phyloP scores from a whole-genome alignment of 2,888 invertebrate species.

The Trichopria drosophilae region DNA sequence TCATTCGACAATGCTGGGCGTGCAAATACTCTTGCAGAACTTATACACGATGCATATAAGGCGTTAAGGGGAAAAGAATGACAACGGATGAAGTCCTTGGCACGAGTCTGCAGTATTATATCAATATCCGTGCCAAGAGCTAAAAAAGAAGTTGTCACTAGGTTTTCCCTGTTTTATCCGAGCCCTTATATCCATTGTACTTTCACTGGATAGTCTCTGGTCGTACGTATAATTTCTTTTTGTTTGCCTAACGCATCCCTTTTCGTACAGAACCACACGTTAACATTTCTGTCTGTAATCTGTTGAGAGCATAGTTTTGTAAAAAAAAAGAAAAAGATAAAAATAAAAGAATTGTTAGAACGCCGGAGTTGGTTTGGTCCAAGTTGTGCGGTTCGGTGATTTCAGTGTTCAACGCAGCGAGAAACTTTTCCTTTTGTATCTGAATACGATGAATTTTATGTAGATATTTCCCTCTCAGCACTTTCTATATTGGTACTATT shows the following conservation, averaged over 20 bases:
- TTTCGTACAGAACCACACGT: conserved; percentile 14
- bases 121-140: conserved; percentile 39
- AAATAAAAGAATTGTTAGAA: no score
- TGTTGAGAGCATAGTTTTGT: conserved; percentile 54
- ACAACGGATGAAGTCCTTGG: conserved; percentile 28
- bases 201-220: no score
- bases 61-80: conserved; percentile 23
- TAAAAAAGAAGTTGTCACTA: conserved; percentile 27
- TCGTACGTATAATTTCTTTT: conserved; percentile 16
- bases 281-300: conserved; percentile 48
- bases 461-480: no score
- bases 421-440: no score
- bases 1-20: conserved; percentile 29
- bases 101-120: conserved; percentile 42
- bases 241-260: conserved; percentile 20
- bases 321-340: conserved; percentile 54
- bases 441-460: no score
- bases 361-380: no score
- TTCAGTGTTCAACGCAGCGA: no score
- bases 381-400: no score
- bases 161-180: no score
- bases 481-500: no score
- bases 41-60: conserved; percentile 32
- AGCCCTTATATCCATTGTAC: no score
- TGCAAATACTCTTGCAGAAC: conserved; percentile 35